Conservation (phyloP, 2,888 invertebrate genomes). For the Drosophila subquinaria region DNA sequence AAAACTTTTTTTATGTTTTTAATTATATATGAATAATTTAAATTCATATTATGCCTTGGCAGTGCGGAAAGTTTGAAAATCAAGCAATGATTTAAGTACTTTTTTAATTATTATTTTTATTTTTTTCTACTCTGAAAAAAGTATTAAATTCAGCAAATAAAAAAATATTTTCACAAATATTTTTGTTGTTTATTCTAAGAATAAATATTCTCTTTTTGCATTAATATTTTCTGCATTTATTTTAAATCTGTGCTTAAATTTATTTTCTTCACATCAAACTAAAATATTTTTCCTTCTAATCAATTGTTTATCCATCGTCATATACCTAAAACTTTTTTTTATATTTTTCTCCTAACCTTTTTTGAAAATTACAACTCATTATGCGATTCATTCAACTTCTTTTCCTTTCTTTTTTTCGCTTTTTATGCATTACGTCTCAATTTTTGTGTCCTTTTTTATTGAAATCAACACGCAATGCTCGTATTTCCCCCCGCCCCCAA, state of each 20-base stretch:
- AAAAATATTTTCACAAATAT: neutral
- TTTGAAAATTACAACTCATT: conserved; percentile 55
- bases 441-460: conserved; percentile 57
- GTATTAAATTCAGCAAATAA: no score
- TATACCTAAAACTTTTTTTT: conserved; percentile 9
- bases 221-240: neutral
- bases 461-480: conserved; percentile 65
- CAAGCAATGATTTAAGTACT: no score
- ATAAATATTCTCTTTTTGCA: neutral
- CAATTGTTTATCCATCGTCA: conserved; percentile 18
- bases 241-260: neutral
- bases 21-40: no score
- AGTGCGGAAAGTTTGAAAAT: no score
- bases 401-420: conserved; percentile 12
- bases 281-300: conserved; percentile 11
- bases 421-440: conserved; percentile 47
- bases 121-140: no score
- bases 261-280: neutral
- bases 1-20: conserved; percentile 1
- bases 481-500: conserved; percentile 1
- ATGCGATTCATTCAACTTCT: conserved; percentile 20
- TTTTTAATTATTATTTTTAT: no score
- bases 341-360: conserved; percentile 17
- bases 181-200: neutral
- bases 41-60: no score